Base-by-base conservation (phyloP, 2,888 invertebrate genomes). In the Rotaria socialis region DNA sequence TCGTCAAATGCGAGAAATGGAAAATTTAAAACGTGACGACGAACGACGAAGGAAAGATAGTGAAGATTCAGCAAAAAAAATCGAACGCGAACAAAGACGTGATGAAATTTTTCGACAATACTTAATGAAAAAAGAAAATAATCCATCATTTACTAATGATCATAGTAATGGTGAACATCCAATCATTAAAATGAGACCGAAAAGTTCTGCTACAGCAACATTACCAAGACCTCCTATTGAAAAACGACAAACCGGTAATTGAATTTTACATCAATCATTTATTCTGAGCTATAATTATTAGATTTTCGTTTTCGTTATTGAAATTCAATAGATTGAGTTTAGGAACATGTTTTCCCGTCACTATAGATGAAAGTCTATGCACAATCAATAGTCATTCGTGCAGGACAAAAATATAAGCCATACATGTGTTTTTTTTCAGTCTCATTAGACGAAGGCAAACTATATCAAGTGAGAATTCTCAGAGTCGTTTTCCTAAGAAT, bases 101-200 rank as follows among this genome's bases (percentile, higher is more conserved):
- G 80, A 80, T n/a, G 80, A 80, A 80, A 80, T 80, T n/a, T 80
- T 47, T 80, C 24, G n/a, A n/a, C 80, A 80, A 43, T 80, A 80
- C 47, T 43, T 80, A 14, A 43, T 80, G 43, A 80, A 80, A 80
- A 80, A 80, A 80, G 80, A 80, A 10, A 47, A 47, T 10, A 24
- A 47, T 11, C 2, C 19, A 35, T 19, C 67, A 19, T 35, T 35
- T 67, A 67, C 6, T 16, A 67, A 47, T 47, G 43, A 80, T 80
- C 24, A 80, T 24, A n/a, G 24, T 0, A 80, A 80, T 47, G 80
- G 47, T 24, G 80, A 80, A 47, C 43, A 80, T 80, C 43, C 80
- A 24, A 80, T 80, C 10, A 43, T 80, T 47, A 80, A 80, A 80
- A 80, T 47, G 47, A 80, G 80, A 80, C 80, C 43, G 2, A 80